Evolutionary conservation across 2,797 vertebrate species (phyloP).

Genomic region (Epinephelus malabaricus): DNA sequence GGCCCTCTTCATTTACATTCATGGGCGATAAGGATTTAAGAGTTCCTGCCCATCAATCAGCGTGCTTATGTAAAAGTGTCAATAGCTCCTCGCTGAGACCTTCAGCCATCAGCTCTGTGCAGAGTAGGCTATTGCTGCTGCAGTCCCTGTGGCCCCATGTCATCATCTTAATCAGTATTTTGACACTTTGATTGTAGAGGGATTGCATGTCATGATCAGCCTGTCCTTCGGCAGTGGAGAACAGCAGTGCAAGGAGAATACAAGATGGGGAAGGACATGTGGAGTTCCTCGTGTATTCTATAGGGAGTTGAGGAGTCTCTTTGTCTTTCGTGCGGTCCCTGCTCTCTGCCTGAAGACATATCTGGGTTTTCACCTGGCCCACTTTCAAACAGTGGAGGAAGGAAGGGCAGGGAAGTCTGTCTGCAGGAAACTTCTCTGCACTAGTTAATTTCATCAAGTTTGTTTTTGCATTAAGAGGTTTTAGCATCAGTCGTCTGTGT

Average conservation of each 20-base stretch:
- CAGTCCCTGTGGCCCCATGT: constrained; percentile 21
- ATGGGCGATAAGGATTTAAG: constrained; percentile 34
- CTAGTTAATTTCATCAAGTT: constrained; percentile 6
- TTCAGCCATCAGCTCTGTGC: constrained; percentile 22
- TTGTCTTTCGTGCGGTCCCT: constrained; percentile 28
- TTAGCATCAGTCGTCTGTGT: constrained; percentile 17
- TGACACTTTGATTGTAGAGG: constrained; percentile 54
- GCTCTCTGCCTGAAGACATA: constrained; percentile 42
- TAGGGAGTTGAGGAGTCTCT: constrained; percentile 11
- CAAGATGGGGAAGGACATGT: not conserved
- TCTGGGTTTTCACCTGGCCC: constrained; percentile 65
- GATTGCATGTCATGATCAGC: constrained; percentile 34
- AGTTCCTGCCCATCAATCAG: constrained; percentile 58
- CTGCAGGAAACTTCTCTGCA: not conserved
- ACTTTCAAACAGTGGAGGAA: constrained; percentile 46
- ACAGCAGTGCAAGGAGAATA: constrained; percentile 25
- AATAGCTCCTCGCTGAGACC: constrained; percentile 35
- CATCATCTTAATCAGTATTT: constrained; percentile 53
- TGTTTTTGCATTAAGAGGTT: constrained; percentile 28
- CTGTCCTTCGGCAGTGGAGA: constrained; percentile 44
- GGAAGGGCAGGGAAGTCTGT: constrained; percentile 9
- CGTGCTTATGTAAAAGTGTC: constrained; percentile 47
- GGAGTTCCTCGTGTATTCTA: constrained; percentile 27
- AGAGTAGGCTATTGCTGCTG: constrained; percentile 20
- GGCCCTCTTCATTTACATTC: constrained; percentile 58